These are phyloP conservation scores for Sebastes vulpes DNA, from an alignment of 2,797 vertebrate genomes.

Conservation along the genomic window DNA sequence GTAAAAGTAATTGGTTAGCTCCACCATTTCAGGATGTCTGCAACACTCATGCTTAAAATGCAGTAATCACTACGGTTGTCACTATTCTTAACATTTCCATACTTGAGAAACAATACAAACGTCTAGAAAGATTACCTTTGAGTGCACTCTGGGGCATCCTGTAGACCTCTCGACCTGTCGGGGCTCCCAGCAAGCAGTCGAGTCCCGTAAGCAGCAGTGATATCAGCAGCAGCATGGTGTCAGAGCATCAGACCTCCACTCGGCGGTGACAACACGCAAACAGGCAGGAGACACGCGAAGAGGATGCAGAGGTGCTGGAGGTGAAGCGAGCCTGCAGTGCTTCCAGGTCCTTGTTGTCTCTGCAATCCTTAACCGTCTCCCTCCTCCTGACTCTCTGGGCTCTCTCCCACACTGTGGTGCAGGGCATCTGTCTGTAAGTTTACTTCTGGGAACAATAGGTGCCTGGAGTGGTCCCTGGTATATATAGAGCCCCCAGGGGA, in stretches of 20 bases:
- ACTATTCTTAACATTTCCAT: not conserved
- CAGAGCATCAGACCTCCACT: constrained; percentile 73
- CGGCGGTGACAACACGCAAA: constrained; percentile 38
- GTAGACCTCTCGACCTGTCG: constrained; percentile 88
- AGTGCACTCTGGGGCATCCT: constrained; percentile 89
- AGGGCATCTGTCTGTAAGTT: constrained; percentile 85
- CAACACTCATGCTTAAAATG: not conserved
- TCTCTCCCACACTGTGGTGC: constrained; percentile 73
- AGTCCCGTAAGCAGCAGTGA: constrained; percentile 71
- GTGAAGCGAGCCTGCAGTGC: constrained; percentile 16
- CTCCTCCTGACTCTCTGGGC: constrained; percentile 68
- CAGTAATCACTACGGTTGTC: not conserved
- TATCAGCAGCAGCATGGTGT: constrained; percentile 75
- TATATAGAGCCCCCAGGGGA: constrained; percentile 89
- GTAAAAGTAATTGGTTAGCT: not conserved
- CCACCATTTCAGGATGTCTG: not conserved
- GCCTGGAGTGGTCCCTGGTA: constrained; percentile 80
- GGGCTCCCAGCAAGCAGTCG: constrained; percentile 75
- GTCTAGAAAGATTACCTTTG: constrained; percentile 83
- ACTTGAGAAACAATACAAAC: not conserved
- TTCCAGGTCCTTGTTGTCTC: constrained; percentile 48
- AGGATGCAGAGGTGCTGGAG: constrained; percentile 44
- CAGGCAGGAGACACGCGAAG: constrained; percentile 3
- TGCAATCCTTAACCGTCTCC: constrained; percentile 55
- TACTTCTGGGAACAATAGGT: constrained; percentile 85